Conservation (phyloP, 2,888 invertebrate species). For the Gastrophysa polygoni region DNA sequence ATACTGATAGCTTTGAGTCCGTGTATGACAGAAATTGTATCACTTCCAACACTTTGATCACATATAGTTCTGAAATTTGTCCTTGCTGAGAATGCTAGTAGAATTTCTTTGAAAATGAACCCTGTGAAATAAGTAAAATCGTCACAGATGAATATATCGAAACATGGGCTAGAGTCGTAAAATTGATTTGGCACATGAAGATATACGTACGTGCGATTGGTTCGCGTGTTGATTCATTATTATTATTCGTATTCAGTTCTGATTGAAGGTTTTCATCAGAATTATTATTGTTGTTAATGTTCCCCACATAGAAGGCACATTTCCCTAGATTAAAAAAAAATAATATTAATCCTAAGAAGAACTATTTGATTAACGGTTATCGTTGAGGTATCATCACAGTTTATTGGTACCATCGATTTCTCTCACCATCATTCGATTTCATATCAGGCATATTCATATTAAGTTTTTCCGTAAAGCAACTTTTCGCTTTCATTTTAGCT, state of each 20-base stretch:
- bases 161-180: no score
- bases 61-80: conserved; percentile 81
- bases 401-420: not conserved
- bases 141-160: no score
- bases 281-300: conserved; percentile 38
- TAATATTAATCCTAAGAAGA: no score
- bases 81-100: conserved; percentile 79
- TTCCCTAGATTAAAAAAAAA: conserved; percentile 46
- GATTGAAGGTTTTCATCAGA: conserved; percentile 35
- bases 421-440: conserved; percentile 49
- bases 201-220: conserved; percentile 36
- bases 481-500: conserved; percentile 53
- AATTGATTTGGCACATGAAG: not conserved
- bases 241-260: conserved; percentile 31
- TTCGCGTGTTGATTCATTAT: conserved; percentile 33
- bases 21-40: conserved; percentile 76
- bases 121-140: no score
- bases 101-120: conserved; percentile 66
- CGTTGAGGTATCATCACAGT: not conserved
- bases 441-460: conserved; percentile 55
- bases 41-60: conserved; percentile 79
- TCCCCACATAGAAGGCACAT: conserved; percentile 53
- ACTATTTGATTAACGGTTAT: no score
- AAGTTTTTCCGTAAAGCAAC: conserved; percentile 44
- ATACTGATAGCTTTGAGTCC: conserved; percentile 68